phyloP scores from a whole-genome alignment of 2,888 invertebrate species.

The Clivina fossor region DNA sequence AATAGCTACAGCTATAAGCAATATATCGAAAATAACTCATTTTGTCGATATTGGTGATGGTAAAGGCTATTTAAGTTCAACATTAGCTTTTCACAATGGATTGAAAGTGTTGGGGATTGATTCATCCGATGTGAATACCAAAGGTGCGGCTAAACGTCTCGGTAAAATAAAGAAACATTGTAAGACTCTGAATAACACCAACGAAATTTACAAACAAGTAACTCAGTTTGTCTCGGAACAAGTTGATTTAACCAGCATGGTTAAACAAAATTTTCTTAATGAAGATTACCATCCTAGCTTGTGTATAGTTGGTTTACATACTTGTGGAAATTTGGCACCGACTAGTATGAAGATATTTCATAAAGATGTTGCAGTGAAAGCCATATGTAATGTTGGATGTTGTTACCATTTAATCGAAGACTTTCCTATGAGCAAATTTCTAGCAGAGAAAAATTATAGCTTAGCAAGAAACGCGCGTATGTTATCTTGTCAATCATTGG shows the following conservation, averaged over 20 bases:
- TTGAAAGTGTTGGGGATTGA: constrained; percentile 82
- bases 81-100: constrained; percentile 69
- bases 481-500: constrained; percentile 82
- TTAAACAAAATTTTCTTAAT: constrained; percentile 57
- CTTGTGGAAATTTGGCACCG: constrained; percentile 83
- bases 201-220: constrained; percentile 61
- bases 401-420: constrained; percentile 84
- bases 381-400: constrained; percentile 82
- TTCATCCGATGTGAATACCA: constrained; percentile 66
- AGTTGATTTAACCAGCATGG: constrained; percentile 58
- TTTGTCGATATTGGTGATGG: constrained; percentile 88
- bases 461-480: constrained; percentile 80
- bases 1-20: constrained; percentile 59
- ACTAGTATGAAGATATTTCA: constrained; percentile 71
- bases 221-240: constrained; percentile 62
- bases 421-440: constrained; percentile 69
- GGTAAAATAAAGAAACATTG: constrained; percentile 53
- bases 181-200: constrained; percentile 46
- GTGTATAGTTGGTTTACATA: constrained; percentile 78
- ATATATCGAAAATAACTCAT: constrained; percentile 50
- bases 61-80: constrained; percentile 80
- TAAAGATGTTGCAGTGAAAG: constrained; percentile 56
- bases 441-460: constrained; percentile 55
- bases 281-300: constrained; percentile 50
- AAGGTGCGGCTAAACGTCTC: constrained; percentile 64